Percentiles rank a stretch among this genome's conserved stretches.
Conservation (phyloP, 2,797 vertebrate genomes). For the Ceryle rudis region DNA sequence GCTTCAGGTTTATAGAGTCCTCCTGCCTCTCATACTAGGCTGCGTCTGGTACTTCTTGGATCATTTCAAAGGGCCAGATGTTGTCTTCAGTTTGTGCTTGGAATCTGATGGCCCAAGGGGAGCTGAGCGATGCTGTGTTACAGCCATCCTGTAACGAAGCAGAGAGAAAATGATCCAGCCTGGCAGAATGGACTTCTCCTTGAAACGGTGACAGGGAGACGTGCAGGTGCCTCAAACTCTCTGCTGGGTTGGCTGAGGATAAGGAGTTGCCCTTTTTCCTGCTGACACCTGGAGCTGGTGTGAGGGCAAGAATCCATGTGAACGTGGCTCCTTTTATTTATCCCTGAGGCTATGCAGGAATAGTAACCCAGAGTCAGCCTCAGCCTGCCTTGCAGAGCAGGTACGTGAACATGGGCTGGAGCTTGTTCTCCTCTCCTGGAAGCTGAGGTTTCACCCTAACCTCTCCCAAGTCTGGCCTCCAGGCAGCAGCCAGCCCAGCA, state of each 20-base stretch:
- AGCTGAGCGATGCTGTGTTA: background rate
- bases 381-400: constrained; percentile 40
- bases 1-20: background rate
- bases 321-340: constrained; percentile 1
- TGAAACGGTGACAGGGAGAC: background rate
- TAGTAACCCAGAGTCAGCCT: constrained; percentile 27
- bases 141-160: rapidly evolving
- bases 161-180: background rate
- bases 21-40: background rate
- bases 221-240: background rate
- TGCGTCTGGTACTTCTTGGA: background rate
- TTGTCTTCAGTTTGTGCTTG: background rate
- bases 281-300: background rate
- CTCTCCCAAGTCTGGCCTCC: background rate
- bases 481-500: background rate
- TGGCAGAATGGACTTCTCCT: background rate
- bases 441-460: constrained; percentile 21
- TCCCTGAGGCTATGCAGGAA: background rate
- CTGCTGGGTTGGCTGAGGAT: background rate
- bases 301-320: background rate
- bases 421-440: background rate
- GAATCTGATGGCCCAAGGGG: background rate
- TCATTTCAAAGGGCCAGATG: background rate
- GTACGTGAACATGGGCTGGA: background rate
- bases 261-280: background rate